Base-by-base conservation (phyloP, 2,888 invertebrate genomes). In the Eristalis tenax region DNA sequence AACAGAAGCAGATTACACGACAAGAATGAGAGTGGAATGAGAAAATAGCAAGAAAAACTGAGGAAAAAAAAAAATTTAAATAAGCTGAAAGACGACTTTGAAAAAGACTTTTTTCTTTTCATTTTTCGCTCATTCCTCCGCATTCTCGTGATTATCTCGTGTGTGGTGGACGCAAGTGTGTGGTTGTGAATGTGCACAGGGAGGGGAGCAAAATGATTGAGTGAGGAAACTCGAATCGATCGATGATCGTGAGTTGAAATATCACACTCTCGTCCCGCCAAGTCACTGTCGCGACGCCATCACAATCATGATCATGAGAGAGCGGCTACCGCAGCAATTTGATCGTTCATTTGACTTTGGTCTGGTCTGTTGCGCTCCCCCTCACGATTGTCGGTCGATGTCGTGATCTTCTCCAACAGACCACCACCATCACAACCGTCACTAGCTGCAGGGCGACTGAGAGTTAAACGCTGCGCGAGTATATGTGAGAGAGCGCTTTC, bases 21-120 rank as follows among this genome's bases (percentile, higher is more conserved):
- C 43, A 65, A 57, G n/a, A 71, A 65, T 38, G 61, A 40, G 40
- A 43, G 15, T 65, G 50, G 22, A 56, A 32, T n/a, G 22, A 68
- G 13, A 15, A 22, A 59, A 71, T 63, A 50, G 35, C 66, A 15
- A 69, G 50, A 43, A 10, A 28, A 13, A n/a, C n/a, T n/a, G n/a
- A n/a, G n/a, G n/a, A 63, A 32, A 81, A 61, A 73, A 68, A 26
- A 63, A 65, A 6, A 22, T 57, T 28, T 71, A 71, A 71, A 77
- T 35, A 85, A 86, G 65, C 75, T 75, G 86, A 74, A 83, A 78
- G 64, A 86, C 86, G 75, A 83, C 86, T 83, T 86, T 71, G 66
- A 78, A 70, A 70, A 68, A 75, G 38, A 8, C 3, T 38, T 73
- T 75, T 74, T 63, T 28, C 35, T 43, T n/a, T n/a, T 32, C 32